Evolutionary conservation across 2,113 vertebrate species (phyloP).

Genomic region (western clawed frog (Xenopus tropicalis)): DNA sequence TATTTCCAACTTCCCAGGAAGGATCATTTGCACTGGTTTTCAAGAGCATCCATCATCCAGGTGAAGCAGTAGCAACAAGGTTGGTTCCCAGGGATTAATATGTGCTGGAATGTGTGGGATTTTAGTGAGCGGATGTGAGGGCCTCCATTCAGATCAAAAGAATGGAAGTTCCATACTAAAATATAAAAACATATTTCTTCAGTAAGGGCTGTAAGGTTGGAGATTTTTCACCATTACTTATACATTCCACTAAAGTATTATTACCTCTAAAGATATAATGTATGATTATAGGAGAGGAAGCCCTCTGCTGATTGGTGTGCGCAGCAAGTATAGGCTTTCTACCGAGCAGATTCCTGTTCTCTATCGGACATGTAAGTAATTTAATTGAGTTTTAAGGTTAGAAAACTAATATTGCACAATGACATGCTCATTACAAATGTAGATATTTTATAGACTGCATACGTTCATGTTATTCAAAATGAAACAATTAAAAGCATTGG

Average conservation of each 20-base stretch:
- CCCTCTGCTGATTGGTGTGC: constrained; percentile 91
- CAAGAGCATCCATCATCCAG: constrained; percentile 90
- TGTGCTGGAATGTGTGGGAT: too few relatives aligned
- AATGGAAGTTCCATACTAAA: too few relatives aligned
- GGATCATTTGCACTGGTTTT: constrained; percentile 92
- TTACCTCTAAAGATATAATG: constrained; percentile 13
- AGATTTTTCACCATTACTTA: too few relatives aligned
- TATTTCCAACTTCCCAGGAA: constrained; percentile 67
- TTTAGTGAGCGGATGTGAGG: too few relatives aligned
- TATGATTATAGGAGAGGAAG: constrained; percentile 81
- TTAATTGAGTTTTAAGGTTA: background rate
- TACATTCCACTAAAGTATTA: too few relatives aligned
- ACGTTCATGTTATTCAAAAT: too few relatives aligned
- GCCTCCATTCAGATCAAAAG: too few relatives aligned
- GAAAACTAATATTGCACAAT: background rate
- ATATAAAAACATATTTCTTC: too few relatives aligned
- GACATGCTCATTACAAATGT: too few relatives aligned
- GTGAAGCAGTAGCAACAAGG: constrained; percentile 89
- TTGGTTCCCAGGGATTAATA: constrained; percentile 60
- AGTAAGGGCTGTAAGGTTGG: too few relatives aligned
- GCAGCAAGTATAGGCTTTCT: constrained; percentile 82
- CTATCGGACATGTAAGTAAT: constrained; percentile 81
- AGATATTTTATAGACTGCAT: too few relatives aligned
- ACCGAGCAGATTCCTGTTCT: constrained; percentile 85
- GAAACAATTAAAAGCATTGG: too few relatives aligned